Evolutionary conservation across 2,888 invertebrate species (phyloP).

Genomic region (Hirtodrosophila confusa): DNA sequence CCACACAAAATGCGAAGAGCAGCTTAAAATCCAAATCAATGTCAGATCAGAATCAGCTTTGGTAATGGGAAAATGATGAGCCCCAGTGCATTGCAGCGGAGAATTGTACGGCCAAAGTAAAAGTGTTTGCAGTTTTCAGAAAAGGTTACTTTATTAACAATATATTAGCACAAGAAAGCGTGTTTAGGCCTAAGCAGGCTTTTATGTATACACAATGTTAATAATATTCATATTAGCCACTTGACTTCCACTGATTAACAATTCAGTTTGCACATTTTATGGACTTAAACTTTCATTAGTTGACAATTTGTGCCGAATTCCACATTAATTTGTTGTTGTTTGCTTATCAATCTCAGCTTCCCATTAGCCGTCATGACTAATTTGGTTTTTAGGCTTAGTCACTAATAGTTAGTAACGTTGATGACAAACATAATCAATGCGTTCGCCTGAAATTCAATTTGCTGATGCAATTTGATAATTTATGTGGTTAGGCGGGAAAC

Average conservation of each 20-base stretch:
- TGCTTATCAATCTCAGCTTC: constrained; percentile 8
- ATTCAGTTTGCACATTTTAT: constrained; percentile 2
- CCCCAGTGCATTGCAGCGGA: background rate
- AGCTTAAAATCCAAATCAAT: constrained; percentile 39
- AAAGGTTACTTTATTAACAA: too few species aligned
- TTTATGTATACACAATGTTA: background rate
- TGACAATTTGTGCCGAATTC: constrained; percentile 13
- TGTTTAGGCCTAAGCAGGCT: too few species aligned
- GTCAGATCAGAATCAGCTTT: constrained; percentile 39
- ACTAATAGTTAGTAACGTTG: constrained; percentile 20
- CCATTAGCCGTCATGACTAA: constrained; percentile 26
- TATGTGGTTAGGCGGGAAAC: constrained; percentile 27
- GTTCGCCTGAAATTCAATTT: constrained; percentile 5
- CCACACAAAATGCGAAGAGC: constrained; percentile 18
- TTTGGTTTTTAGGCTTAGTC: constrained; percentile 41
- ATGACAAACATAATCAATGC: constrained; percentile 23
- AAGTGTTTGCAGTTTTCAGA: too few species aligned
- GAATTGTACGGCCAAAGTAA: too few species aligned
- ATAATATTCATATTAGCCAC: background rate
- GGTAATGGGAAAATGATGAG: background rate
- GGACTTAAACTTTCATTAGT: constrained; percentile 19
- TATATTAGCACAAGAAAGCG: too few species aligned
- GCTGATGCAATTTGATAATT: constrained; percentile 31
- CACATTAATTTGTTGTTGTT: background rate
- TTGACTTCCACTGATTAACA: background rate